Evolutionary conservation across 2,113 vertebrate species (phyloP).

Genomic region (Rutilus rutilus): DNA sequence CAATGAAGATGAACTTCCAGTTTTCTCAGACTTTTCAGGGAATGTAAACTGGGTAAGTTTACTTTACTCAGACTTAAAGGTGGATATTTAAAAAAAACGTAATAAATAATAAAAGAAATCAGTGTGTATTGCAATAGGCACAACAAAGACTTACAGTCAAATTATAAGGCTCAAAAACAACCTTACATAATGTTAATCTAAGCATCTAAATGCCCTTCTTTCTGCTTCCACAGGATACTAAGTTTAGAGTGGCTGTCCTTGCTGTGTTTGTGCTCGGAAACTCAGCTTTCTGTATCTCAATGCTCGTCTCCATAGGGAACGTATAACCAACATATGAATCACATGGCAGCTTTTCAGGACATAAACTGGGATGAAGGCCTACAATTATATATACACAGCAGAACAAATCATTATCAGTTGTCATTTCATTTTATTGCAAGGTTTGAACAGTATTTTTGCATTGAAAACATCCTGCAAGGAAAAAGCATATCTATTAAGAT

Average conservation of each 20-base stretch:
- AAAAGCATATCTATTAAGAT: conserved; percentile 25
- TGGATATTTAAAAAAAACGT: not conserved
- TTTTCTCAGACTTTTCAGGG: conserved; percentile 35
- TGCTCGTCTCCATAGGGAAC: conserved; percentile 73
- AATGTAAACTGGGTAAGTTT: conserved; percentile 22
- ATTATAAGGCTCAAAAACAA: not conserved
- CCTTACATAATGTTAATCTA: conserved; percentile 1
- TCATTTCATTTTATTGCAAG: conserved; percentile 47
- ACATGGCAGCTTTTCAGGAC: not conserved
- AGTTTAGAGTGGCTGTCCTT: conserved; percentile 78
- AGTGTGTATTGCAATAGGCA: not conserved
- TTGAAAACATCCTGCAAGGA: conserved; percentile 23
- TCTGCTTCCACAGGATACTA: conserved; percentile 73
- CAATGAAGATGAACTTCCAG: conserved; percentile 4
- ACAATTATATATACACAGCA: not conserved
- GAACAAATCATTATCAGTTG: not conserved
- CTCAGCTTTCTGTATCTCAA: conserved; percentile 69
- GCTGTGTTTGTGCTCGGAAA: conserved; percentile 81
- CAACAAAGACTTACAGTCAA: not conserved
- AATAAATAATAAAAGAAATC: not conserved
- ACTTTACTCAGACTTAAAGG: not conserved
- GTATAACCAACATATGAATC: conserved; percentile 57
- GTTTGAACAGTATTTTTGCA: conserved; percentile 5
- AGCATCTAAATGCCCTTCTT: not conserved
- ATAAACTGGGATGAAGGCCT: not conserved